Evolutionary conservation across 2,113 vertebrate genomes (phyloP).

Genomic region (Podiceps cristatus): DNA sequence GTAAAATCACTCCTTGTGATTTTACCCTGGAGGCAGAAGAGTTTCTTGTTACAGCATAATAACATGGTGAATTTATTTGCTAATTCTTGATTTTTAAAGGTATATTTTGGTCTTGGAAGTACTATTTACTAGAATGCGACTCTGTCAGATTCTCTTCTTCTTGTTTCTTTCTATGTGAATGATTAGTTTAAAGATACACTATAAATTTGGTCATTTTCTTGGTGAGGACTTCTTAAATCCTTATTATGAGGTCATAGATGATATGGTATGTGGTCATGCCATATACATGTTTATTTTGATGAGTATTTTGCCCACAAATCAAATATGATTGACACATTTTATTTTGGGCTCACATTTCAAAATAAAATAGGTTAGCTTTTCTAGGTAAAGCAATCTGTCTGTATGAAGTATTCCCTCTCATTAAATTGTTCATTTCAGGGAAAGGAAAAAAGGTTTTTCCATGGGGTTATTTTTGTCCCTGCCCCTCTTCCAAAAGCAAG

Average conservation of each 20-base stretch:
- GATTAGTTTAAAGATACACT: not conserved
- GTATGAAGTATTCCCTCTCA: not conserved
- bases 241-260: not conserved
- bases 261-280: not conserved
- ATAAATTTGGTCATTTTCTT: not conserved
- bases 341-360: not conserved
- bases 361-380: not conserved
- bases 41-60: not conserved
- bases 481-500: not conserved
- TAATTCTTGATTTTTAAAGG: not conserved
- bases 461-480: not conserved
- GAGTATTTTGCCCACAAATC: not conserved
- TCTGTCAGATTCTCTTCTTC: not conserved
- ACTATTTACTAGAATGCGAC: not conserved
- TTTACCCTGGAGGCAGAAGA: not conserved
- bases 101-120: not conserved
- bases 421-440: not conserved
- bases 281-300: not conserved
- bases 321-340: not conserved
- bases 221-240: not conserved
- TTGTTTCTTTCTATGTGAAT: not conserved
- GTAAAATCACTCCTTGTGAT: not conserved
- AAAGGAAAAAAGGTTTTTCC: not conserved
- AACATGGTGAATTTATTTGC: not conserved
- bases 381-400: not conserved